Evolutionary conservation across 53 echinoderm and acorn worm species (phyloP), one percentile per base, ranked within the genome.

Genomic region (Hippasteria phrygiana): DNA sequence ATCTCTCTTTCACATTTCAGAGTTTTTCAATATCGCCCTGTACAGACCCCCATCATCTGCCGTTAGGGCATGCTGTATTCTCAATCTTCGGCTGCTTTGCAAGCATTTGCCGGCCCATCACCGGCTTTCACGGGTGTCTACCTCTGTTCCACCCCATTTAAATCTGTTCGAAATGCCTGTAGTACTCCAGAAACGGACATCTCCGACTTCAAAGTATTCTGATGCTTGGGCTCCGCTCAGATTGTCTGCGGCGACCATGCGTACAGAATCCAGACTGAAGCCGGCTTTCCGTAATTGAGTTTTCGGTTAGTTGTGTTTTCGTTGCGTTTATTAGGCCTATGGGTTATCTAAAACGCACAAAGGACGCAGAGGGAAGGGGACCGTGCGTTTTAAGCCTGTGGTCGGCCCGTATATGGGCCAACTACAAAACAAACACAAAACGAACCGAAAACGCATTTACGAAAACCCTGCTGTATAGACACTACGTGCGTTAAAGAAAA

Each of bases 141-240:
- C 56, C 59, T 28, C 39, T 37, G 79, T 79, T 79, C 79, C 62
- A 41, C 12, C 36, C 79, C 79, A 79, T 79, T 62, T 45, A 79
- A 79, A 41, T 41, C 79, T 54, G 18, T 54, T 54, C 12, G 37
- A 35, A 37, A 18, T 29, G 18, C 20, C 9, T n/a, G n/a, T n/a
- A 13, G 33, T 35, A 36, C 69, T 35, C 34, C 36, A 14, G 37
- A 67, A 16, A 10, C 5, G 69, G 27, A 67, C 13, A 67, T 35
- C 5, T 67, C 69, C 36, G 42, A 73, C 18, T 73, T 67, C 32
- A 67, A 33, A 67, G 69, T 67, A 67, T 67, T 35, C 69, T 18
- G 22, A 0, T 20, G 69, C 37, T 36, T 67, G 17, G 1, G 34
- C 36, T 0, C 14, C 69, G 34, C 69, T 67, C 34, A 35, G 34